Conservation (phyloP, 2,888 invertebrate genomes). For the Cerceris ruficornis region DNA sequence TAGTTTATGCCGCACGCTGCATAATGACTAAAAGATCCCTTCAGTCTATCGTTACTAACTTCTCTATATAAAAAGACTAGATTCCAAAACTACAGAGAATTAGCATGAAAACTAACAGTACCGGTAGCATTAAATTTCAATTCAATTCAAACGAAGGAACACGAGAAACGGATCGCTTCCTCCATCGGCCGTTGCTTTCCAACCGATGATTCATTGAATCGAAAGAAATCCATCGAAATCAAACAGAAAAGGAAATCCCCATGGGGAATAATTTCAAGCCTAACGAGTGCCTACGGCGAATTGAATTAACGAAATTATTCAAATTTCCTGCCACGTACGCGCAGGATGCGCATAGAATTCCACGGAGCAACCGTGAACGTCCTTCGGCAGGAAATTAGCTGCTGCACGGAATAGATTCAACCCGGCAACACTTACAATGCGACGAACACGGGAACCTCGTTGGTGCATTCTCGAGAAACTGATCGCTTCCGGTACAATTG, state of each 20-base stretch:
- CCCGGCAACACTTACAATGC: constrained; percentile 14
- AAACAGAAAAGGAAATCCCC: neutral
- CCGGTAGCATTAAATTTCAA: no score
- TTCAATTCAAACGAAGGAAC: no score
- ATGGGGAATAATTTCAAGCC: neutral
- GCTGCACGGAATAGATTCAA: constrained; percentile 34
- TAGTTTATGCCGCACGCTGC: no score
- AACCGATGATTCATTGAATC: neutral
- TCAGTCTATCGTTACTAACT: no score
- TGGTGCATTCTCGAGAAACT: constrained; percentile 42
- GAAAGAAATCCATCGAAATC: neutral
- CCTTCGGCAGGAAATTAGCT: constrained; percentile 48
- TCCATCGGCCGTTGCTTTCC: no score
- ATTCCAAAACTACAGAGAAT: no score
- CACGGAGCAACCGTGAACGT: constrained; percentile 17
- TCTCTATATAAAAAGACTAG: no score
- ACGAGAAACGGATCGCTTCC: no score
- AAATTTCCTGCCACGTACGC: constrained; percentile 40
- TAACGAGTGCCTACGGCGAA: constrained; percentile 9
- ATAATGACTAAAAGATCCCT: no score
- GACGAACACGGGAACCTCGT: constrained; percentile 11
- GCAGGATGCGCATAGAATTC: neutral
- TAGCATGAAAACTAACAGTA: no score
- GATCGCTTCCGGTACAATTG: constrained; percentile 48
- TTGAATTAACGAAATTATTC: constrained; percentile 46